phyloP scores from a whole-genome alignment of 2,797 vertebrate species.

The Karalla daura region DNA sequence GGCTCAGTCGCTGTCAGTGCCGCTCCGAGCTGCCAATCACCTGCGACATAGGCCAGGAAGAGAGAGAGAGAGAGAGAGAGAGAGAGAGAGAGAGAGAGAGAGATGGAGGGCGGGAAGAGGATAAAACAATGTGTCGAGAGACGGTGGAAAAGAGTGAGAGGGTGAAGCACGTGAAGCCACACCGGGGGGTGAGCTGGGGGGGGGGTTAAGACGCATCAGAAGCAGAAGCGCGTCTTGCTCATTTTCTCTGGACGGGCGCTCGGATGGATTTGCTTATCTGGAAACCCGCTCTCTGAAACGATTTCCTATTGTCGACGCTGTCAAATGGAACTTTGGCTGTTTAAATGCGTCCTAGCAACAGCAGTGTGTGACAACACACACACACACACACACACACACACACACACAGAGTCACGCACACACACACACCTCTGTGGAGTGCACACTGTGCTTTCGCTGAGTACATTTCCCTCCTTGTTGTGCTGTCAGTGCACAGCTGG shows the following conservation, averaged over 20 bases:
- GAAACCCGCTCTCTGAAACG: constrained; percentile 75
- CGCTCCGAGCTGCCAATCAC: constrained; percentile 68
- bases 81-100: constrained; percentile 4
- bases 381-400: constrained; percentile 21
- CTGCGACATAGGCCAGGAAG: constrained; percentile 6
- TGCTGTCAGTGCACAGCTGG: constrained; percentile 58
- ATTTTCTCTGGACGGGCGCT: constrained; percentile 7
- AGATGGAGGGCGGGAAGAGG: background rate
- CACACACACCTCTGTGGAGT: constrained; percentile 37
- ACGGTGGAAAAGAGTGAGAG: background rate
- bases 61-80: background rate
- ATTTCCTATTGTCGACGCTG: constrained; percentile 83
- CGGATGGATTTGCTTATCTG: constrained; percentile 26
- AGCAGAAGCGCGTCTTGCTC: background rate
- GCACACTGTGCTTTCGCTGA: constrained; percentile 28
- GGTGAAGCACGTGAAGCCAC: background rate
- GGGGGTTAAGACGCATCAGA: background rate
- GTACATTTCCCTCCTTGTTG: constrained; percentile 15
- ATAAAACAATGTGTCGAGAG: background rate
- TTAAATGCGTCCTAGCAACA: constrained; percentile 48
- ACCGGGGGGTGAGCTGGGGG: no score
- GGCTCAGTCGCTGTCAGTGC: constrained; percentile 51
- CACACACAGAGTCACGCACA: constrained; percentile 20
- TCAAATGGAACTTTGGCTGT: constrained; percentile 72
- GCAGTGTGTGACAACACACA: constrained; percentile 12